Conservation (phyloP, 2,888 invertebrate species). For the Cryptosula pallasiana region DNA sequence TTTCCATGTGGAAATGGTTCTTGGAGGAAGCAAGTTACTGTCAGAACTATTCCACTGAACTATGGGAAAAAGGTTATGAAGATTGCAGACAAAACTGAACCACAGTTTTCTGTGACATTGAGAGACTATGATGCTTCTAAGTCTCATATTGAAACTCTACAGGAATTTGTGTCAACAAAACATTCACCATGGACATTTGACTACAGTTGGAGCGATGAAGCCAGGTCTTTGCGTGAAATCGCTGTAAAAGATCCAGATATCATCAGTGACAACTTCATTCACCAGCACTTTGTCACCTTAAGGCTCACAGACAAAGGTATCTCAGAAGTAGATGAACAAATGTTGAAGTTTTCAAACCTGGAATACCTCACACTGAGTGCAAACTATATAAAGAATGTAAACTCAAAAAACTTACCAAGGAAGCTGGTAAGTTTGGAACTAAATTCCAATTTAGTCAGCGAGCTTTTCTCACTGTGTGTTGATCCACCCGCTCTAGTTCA, state of each 20-base stretch:
- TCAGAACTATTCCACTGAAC: constrained; percentile 13
- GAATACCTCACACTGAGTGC: constrained; percentile 48
- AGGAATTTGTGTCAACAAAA: constrained; percentile 30
- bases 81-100: constrained; percentile 25
- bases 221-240: constrained; percentile 42
- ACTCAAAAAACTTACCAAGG: constrained; percentile 41
- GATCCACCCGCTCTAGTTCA: constrained; percentile 43
- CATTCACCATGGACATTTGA: constrained; percentile 50
- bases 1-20: constrained; percentile 49
- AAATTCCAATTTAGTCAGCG: constrained; percentile 47
- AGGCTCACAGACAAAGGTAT: constrained; percentile 47
- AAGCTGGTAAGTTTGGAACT: constrained; percentile 47
- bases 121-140: constrained; percentile 22
- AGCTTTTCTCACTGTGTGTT: constrained; percentile 41
- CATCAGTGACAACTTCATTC: constrained; percentile 45
- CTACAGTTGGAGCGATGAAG: constrained; percentile 51
- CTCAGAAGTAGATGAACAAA: constrained; percentile 41
- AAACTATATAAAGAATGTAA: constrained; percentile 40
- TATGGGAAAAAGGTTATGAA: constrained; percentile 22
- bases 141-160: constrained; percentile 19
- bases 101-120: constrained; percentile 8
- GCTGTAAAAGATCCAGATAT: constrained; percentile 50
- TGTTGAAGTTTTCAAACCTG: constrained; percentile 42
- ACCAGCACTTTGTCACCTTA: constrained; percentile 46
- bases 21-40: constrained; percentile 39